Base-by-base conservation (phyloP, 2,113 vertebrate genomes). In the Suncus etruscus region DNA sequence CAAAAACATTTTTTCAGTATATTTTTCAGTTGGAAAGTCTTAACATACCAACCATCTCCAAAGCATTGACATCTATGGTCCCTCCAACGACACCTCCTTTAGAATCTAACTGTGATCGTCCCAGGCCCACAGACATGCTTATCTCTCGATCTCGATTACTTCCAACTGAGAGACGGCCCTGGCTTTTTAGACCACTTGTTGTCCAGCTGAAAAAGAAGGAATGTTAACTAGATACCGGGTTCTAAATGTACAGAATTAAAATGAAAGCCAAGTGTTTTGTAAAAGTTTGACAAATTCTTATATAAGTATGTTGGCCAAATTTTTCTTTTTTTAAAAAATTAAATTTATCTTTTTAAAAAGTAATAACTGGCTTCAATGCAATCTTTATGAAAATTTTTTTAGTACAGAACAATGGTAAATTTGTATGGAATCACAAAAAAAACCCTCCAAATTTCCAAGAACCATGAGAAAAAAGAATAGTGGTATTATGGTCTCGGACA, bases 31-130 rank as follows among this genome's bases (percentile, higher is more conserved):
- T 66, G 6, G 74, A 61, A 25, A 88, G 91, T 95, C 96, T 79
- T 84, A 95, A 98, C 99, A 98, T 98, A 99, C 99, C 99, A 95
- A 99, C 99, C 99, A 99, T 99, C 98, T 99, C 99, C 97, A 99
- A 97, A 87, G 99, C 99, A 96, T 99, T 99, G 81, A 99, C 99
- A 90, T 99, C 99, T 82, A 99, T 99, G 95, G 99, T 99, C 88
- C 99, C 99, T 31, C 99, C 99, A 97, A 99, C 99, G 87, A 99
- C 99, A 20, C 99, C 99, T 5, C 99, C 99, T 97, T 99, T 99
- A 61, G 99, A 99, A 96, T 99, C 99, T 61, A 99, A 93, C 96
- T 99, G 99, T 92, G 99, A 99, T 89, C 99, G 98, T 29, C 99
- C 99, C 39, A 99, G 98, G 75, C 99, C 99, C 11, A 99, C 98